These are phyloP conservation scores for Leucoptera coffeella DNA, from an alignment of 2,888 invertebrate species.

Conservation along the genomic window DNA sequence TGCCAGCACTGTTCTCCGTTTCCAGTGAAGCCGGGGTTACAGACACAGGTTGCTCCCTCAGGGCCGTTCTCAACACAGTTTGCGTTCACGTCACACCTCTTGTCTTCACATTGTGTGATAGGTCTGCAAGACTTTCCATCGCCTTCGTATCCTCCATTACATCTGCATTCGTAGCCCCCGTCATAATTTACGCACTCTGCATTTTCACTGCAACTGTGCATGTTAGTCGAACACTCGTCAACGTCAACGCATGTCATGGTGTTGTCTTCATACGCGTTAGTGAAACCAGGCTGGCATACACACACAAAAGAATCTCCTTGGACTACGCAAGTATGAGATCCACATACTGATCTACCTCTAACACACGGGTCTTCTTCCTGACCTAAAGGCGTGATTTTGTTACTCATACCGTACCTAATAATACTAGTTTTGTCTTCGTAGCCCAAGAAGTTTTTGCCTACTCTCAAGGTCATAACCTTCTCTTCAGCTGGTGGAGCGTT, in stretches of 20 bases:
- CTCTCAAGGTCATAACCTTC: conserved; percentile 56
- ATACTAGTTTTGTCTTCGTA: conserved; percentile 80
- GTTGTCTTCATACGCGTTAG: conserved; percentile 37
- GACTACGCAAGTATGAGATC: conserved; percentile 79
- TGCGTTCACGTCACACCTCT: conserved; percentile 59
- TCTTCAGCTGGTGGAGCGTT: conserved; percentile 44
- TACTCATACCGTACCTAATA: conserved; percentile 79
- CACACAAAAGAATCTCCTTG: conserved; percentile 73
- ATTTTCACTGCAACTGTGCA: conserved; percentile 78
- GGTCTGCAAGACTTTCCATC: conserved; percentile 58
- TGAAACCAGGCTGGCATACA: conserved; percentile 70
- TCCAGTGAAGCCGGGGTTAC: conserved; percentile 69
- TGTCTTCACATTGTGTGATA: conserved; percentile 35
- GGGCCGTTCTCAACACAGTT: conserved; percentile 35
- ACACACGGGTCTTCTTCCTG: conserved; percentile 82
- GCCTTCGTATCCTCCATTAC: conserved; percentile 70
- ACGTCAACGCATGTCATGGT: conserved; percentile 67
- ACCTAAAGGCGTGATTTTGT: conserved; percentile 65
- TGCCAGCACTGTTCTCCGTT: conserved; percentile 63
- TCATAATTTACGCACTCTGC: conserved; percentile 79
- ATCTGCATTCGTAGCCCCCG: conserved; percentile 79
- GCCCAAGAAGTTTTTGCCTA: conserved; percentile 72
- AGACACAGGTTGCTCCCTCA: conserved; percentile 51
- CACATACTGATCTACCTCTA: conserved; percentile 68
- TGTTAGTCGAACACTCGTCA: conserved; percentile 78